Base-by-base conservation (phyloP, 2,888 invertebrate species). In the Chouioia cunea region DNA sequence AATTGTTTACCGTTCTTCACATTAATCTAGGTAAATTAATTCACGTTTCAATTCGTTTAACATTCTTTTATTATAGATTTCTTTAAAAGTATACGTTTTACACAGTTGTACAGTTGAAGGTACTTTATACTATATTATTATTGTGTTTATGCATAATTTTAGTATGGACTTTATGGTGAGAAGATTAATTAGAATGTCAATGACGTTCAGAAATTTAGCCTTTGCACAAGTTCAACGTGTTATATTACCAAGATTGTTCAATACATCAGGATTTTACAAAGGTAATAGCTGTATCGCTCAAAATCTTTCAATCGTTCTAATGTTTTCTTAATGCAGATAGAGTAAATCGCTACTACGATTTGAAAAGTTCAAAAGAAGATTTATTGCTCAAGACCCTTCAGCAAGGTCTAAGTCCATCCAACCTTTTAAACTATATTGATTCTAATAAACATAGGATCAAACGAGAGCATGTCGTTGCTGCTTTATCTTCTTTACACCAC, bases 111-210 rank as follows among this genome's bases (percentile, higher is more conserved):
- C 12, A 36, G 36, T 36, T 36, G 12, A 10, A 36, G 10, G 6
- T 36, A 36, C 12, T 36, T 10, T 36, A 27, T 10, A 36, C 1
- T 36, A 36, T 10, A 43, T 58, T 58, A 18, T 43, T 58, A 58
- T 1, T 36, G 1, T 12, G 2, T 36, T 36, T 6, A 36, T 36
- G 6, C 36, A 36, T 36, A n/a, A 12, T 70, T 58, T 57, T 18
- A 66, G 63, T 57, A 71, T 71, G 66, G 66, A 71, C 63, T 63
- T 71, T 56, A 58, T 66, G 63, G 66, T 71, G 53, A 67, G 36
- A 43, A 71, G 66, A 62, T 62, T 71, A 43, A 59, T 67, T 58
- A 71, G 47, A 64, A 66, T 71, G 53, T 64, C 66, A 53, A 22
- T 59, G n/a, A 67, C 63, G 63, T 58, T 66, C 18, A 66, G 66